Evolutionary conservation across 1,140 invertebrate genomes (phyloP).

Genomic region (Spodoptera litura): DNA sequence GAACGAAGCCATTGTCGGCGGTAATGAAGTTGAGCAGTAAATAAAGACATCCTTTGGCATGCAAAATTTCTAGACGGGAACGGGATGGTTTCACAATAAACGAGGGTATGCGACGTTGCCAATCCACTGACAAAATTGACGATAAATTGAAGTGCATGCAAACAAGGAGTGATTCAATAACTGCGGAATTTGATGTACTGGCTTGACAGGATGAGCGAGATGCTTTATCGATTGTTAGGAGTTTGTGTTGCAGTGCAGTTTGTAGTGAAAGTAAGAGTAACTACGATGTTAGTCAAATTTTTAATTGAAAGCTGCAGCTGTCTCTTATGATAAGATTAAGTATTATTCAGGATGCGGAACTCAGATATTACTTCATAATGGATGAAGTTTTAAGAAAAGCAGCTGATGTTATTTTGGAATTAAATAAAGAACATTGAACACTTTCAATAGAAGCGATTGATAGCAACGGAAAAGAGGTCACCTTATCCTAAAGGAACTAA

Average conservation of each 20-base stretch:
- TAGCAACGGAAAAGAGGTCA: too few relatives aligned
- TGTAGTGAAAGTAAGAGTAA: background rate
- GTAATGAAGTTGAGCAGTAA: constrained; percentile 31
- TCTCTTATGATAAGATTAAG: too few relatives aligned
- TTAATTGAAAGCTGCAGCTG: too few relatives aligned
- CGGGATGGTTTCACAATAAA: constrained; percentile 19
- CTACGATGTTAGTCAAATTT: too few relatives aligned
- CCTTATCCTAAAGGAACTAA: background rate
- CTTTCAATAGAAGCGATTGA: too few relatives aligned
- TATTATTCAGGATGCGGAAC: too few relatives aligned
- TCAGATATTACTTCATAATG: too few relatives aligned
- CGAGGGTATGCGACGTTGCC: constrained; percentile 49
- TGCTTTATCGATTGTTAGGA: constrained; percentile 52
- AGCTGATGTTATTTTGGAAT: too few relatives aligned
- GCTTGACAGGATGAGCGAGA: constrained; percentile 43
- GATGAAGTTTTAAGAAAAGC: too few relatives aligned
- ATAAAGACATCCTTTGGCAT: constrained; percentile 31
- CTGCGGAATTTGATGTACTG: constrained; percentile 51
- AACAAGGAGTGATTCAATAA: constrained; percentile 59
- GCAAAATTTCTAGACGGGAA: constrained; percentile 36
- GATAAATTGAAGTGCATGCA: constrained; percentile 61
- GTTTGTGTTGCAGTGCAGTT: constrained; percentile 30
- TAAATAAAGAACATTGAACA: too few relatives aligned
- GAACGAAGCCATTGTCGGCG: constrained; percentile 15
- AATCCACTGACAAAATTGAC: constrained; percentile 62